Base-by-base conservation (phyloP, 92 coral and sea anemone genomes). In the Porites lobata region DNA sequence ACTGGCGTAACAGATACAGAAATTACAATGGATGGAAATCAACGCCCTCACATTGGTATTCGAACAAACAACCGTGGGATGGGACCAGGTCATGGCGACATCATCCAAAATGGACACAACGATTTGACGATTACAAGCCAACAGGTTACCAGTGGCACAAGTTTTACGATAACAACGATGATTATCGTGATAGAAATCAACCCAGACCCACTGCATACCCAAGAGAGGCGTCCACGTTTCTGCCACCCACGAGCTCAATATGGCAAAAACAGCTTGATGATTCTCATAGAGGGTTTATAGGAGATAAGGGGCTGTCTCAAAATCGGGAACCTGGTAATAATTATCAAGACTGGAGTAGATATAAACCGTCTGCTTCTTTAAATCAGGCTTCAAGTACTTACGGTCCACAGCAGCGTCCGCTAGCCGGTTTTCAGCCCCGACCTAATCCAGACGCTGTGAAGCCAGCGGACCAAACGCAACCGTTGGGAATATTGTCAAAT, bases 291-390 rank as follows among this genome's bases (percentile, higher is more conserved):
- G 14, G 74, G 15, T 84, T 84, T 63, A 13, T 38, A 2, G 69
- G 69, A 7, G 18, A 50, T 24, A 20, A 72, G 17, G 47, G 87
- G 87, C 24, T 61, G 6, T 70, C 22, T 22, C 70, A 73, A 3
- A 24, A 19, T 63, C 47, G 43, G 18, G 80, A 32, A 22, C 80
- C 50, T 19, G 64, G 61, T 24, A 32, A 82, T 12, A 80, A 73
- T 13, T 84, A 43, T 22, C 66, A 74, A 13, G 81, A 84, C 72
- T 74, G 87, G 87, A 73, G 71, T 76, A 29, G 52, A 24, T 8
- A 22, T 20, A 22, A 52, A 3, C 50, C 59, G 21, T 53, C 81
- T 21, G n/a, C 22, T 1, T 29, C 73, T 15, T 52, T 72, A 21
- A 65, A 43, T 18, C 57, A 62, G 9, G 59, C 8, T 73, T 58